Evolutionary conservation across 30 jellyfish, hydroid and myxozoan genomes (phyloP), one percentile per base, ranked within the genome.

Genomic region (Aurelia aurita complex sp. Pacific): DNA sequence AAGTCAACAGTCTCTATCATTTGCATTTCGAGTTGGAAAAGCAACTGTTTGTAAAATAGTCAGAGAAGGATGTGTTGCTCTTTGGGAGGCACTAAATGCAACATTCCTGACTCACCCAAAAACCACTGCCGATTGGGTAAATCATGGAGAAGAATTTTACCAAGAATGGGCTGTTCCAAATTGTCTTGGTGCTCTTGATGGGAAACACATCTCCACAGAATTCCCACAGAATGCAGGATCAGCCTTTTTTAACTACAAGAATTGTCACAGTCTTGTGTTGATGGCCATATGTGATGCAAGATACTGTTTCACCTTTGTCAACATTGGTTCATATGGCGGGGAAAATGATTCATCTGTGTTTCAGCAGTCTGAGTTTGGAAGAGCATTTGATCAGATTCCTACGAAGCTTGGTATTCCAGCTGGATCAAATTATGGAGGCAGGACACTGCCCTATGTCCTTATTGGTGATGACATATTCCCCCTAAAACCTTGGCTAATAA

Each of bases 281-380:
- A 67, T 81, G 84, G 90, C 90, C 46, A 68, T 81, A 57, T 81
- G 80, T 64, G 89, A 79, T 52, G 89, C 89, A 52, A 46, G 52
- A 15, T 79, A 79, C 42, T 76, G 87, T 60, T 76, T 76, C 61
- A 53, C 87, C 64, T 57, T 76, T 2, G 87, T 76, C 50, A 77
- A 55, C 29, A 76, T 76, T 57, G 87, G 87, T 18, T n/a, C 69
- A 19, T 76, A 51, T 76, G 87, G 87, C 13, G 76, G 87, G 14
- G 87, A 67, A 12, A 80, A 65, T 67, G 90, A 80, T 67, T 34
- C 82, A 16, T 68, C 74, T 10, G 59, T 80, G 17, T 52, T 80
- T 50, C 50, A 51, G 38, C 68, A 54, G 43, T 64, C 82, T 34
- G 82, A 66, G 33, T 17, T 80, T 12, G 80, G 82, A 33, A 67